Evolutionary conservation across 2,888 invertebrate species (phyloP).

Genomic region (Lymantria monacha): DNA sequence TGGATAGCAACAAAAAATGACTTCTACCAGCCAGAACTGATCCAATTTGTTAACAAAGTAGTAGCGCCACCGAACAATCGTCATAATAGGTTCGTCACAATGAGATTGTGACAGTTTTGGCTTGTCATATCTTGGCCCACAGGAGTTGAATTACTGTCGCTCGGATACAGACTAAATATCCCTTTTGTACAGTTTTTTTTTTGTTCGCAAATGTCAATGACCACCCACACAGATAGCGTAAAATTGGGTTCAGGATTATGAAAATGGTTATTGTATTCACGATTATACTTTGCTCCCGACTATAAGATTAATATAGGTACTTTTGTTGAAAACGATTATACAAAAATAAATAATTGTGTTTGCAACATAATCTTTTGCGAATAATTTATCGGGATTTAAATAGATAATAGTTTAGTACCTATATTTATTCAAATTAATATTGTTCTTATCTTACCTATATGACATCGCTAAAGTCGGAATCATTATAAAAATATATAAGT

Average conservation of each 20-base stretch:
- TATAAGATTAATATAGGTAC: constrained; percentile 24
- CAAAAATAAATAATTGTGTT: too few species aligned
- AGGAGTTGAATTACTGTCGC: constrained; percentile 55
- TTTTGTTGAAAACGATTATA: constrained; percentile 10
- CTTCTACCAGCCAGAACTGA: constrained; percentile 54
- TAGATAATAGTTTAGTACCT: too few species aligned
- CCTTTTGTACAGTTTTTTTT: constrained; percentile 23
- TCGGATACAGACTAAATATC: constrained; percentile 32
- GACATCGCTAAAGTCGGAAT: too few species aligned
- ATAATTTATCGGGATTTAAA: too few species aligned
- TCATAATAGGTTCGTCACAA: constrained; percentile 39
- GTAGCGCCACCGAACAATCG: constrained; percentile 73
- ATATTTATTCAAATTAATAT: too few species aligned
- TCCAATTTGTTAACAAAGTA: constrained; percentile 55
- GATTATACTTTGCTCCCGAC: constrained; percentile 11
- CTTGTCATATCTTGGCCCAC: constrained; percentile 55
- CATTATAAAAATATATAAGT: too few species aligned
- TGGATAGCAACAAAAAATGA: constrained; percentile 61
- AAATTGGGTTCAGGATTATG: constrained; percentile 54
- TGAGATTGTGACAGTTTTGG: constrained; percentile 64
- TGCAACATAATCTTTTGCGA: too few species aligned
- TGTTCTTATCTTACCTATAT: too few species aligned
- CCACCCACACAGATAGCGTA: constrained; percentile 46
- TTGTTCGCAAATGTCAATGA: constrained; percentile 32
- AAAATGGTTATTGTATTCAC: constrained; percentile 27